Percentiles rank a stretch among this genome's conserved stretches.
Conservation (phyloP, 2,888 invertebrate genomes). For the Stratiomys singularior region DNA sequence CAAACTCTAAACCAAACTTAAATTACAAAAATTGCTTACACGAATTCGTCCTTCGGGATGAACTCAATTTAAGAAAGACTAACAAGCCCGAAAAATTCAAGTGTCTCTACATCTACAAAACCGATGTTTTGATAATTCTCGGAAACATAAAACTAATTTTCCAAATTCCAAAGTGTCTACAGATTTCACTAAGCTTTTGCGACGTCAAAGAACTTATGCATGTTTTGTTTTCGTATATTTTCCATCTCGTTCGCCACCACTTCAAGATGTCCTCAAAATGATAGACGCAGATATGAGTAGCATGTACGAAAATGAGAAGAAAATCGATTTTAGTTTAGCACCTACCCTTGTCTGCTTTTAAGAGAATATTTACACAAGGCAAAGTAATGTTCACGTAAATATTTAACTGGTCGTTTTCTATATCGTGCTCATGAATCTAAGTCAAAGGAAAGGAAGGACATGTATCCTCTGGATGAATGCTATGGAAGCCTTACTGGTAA, state of each 20-base stretch:
- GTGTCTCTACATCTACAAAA: background rate
- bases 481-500: too few relatives aligned
- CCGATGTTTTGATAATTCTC: conserved; percentile 3
- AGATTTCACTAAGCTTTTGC: conserved; percentile 5
- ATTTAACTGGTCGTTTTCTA: conserved; percentile 40
- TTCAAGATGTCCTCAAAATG: background rate
- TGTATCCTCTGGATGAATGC: too few relatives aligned
- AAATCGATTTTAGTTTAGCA: conserved; percentile 31
- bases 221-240: background rate
- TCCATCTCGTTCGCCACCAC: background rate
- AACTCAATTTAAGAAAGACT: too few relatives aligned
- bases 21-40: too few relatives aligned
- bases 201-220: background rate
- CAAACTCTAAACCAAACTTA: too few relatives aligned
- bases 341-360: conserved; percentile 11
- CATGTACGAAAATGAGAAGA: background rate
- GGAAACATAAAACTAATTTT: conserved; percentile 15
- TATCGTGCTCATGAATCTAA: background rate
- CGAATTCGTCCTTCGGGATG: too few relatives aligned
- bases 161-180: conserved; percentile 14
- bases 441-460: background rate
- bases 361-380: conserved; percentile 40
- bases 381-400: conserved; percentile 41
- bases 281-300: background rate
- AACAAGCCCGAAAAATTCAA: too few relatives aligned